Evolutionary conservation across 1,140 invertebrate genomes (phyloP), one percentile per base, ranked within the genome.

Genomic region (Cotesia glomerata): DNA sequence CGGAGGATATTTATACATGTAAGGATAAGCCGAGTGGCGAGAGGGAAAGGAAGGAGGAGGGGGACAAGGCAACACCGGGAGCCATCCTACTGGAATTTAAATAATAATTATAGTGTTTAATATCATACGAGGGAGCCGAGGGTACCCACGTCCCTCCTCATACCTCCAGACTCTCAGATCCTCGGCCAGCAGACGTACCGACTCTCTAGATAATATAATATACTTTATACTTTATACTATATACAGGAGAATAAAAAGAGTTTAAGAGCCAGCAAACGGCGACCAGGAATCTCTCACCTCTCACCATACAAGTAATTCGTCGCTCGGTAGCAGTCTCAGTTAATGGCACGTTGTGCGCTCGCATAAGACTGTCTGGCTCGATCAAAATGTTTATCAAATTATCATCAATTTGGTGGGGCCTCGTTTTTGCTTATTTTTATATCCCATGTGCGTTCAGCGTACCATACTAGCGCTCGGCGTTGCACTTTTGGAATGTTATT

Each of bases 51-150:
- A 69, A 75, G 63, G 32, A 74, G 71, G 62, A n/a, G 39, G 9
- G 54, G 13, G n/a, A 61, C 49, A 77, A 77, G 78, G 79, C 84
- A 87, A 87, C 81, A 87, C 86, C 85, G 81, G 86, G 84, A 87
- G 86, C 84, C 82, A 86, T 86, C 84, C 83, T 85, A 84, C 84
- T 85, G 83, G 84, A 87, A 87, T 87, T 87, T 87, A 85, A 87
- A 87, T 86, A 86, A 86, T 86, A 85, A 86, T 87, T 87, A 87
- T 86, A 87, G 84, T 87, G 82, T 86, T 87, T 87, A 86, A 86
- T 87, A 86, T 85, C 82, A 86, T 86, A 86, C 79, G 79, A 82
- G 74, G 77, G 75, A 65, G 63, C 32, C 26, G 49, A 63, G 62
- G 56, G 51, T 72, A 56, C 14, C 52, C 39, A 32, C 11, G 14